A percentile compares a stretch with the other conserved stretches of the same genome.
Evolutionary conservation across 2,888 invertebrate genomes (phyloP).

Genomic region (Ceriagrion tenellum): DNA sequence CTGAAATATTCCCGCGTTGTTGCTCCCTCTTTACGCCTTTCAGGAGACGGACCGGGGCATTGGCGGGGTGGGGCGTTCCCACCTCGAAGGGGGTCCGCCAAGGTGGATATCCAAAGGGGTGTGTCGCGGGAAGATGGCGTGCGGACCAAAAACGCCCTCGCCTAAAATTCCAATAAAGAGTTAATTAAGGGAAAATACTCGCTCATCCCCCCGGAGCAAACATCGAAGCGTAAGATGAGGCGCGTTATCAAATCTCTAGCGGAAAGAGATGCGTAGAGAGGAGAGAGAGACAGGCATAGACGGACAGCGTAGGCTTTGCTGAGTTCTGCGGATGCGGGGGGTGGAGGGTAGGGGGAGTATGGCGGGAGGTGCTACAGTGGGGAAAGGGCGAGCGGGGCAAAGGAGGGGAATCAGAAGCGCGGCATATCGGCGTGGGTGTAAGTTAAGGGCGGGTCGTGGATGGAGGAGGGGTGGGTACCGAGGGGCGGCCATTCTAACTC

Average conservation of each 20-base stretch:
- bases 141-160: background rate
- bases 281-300: background rate
- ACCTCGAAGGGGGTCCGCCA: no score
- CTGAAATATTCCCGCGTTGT: background rate
- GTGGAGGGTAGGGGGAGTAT: background rate
- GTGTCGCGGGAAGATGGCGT: background rate
- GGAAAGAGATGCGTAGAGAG: background rate
- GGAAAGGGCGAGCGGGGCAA: background rate
- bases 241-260: constrained; percentile 7
- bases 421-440: constrained; percentile 25
- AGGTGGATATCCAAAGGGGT: background rate
- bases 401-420: background rate
- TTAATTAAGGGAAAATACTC: constrained; percentile 59
- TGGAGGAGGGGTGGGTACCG: background rate
- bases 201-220: constrained; percentile 12
- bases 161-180: constrained; percentile 59
- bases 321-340: background rate
- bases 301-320: background rate
- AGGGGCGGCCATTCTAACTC: background rate
- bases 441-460: constrained; percentile 8
- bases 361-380: no score
- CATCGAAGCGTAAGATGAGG: constrained; percentile 57
- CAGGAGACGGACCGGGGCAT: background rate
- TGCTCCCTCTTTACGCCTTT: background rate
- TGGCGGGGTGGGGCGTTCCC: background rate